Evolutionary conservation across 2,888 invertebrate species (phyloP).

Genomic region (Nephrotoma flavescens): DNA sequence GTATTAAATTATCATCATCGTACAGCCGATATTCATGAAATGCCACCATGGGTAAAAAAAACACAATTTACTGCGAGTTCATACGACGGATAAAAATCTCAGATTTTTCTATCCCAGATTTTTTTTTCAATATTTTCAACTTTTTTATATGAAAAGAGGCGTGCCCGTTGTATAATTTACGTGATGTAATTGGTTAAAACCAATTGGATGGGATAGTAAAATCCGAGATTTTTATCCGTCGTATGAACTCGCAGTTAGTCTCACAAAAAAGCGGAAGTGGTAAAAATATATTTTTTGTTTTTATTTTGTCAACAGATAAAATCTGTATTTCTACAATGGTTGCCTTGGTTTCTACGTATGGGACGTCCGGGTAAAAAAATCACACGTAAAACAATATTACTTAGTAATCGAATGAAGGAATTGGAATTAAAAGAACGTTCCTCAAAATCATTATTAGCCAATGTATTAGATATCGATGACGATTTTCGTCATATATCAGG

Average conservation of each 20-base stretch:
- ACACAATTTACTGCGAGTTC: too few relatives aligned
- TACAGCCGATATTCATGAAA: conserved; percentile 90
- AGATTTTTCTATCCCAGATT: too few relatives aligned
- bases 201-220: too few relatives aligned
- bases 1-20: conserved; percentile 96
- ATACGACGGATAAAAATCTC: too few relatives aligned
- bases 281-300: neutral
- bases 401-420: conserved; percentile 84
- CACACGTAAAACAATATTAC: conserved; percentile 75
- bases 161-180: too few relatives aligned
- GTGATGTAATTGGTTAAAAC: too few relatives aligned
- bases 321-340: conserved; percentile 90
- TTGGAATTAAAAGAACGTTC: conserved; percentile 86
- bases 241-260: too few relatives aligned
- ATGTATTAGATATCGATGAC: conserved; percentile 91
- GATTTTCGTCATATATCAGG: conserved; percentile 69
- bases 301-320: conserved; percentile 53
- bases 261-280: neutral
- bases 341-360: conserved; percentile 95
- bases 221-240: too few relatives aligned
- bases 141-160: too few relatives aligned
- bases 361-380: conserved; percentile 90
- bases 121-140: too few relatives aligned
- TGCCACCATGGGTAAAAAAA: conserved; percentile 86
- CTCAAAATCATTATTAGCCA: conserved; percentile 84